These are phyloP conservation scores for Zaprionus davidi DNA, from an alignment of 1,140 invertebrate genomes.

Conservation along the genomic window DNA sequence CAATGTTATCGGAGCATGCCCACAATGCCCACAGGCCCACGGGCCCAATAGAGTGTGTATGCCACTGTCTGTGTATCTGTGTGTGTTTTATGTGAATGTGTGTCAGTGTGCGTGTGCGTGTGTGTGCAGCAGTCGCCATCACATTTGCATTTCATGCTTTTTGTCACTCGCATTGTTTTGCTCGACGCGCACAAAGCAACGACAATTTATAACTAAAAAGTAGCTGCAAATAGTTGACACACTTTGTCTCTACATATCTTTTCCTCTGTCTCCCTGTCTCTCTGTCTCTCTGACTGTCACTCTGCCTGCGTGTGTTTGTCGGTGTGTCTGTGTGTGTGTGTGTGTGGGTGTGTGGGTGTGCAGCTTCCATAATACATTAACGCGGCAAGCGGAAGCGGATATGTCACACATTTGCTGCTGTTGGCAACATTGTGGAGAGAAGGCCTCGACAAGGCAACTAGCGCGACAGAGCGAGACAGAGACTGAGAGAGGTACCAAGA, in stretches of 20 bases:
- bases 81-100: neutral
- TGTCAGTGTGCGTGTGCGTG: neutral
- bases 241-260: conserved; percentile 19
- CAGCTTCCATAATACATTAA: conserved; percentile 63
- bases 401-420: conserved; percentile 80
- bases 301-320: conserved; percentile 7
- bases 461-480: neutral
- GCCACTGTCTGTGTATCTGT: neutral
- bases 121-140: conserved; percentile 16
- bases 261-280: neutral
- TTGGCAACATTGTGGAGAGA: conserved; percentile 67
- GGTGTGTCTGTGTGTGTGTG: conserved; percentile 12
- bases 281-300: neutral
- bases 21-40: conserved; percentile 10
- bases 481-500: neutral
- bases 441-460: conserved; percentile 13
- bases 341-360: conserved; percentile 24
- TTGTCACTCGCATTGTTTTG: conserved; percentile 48
- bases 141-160: conserved; percentile 46
- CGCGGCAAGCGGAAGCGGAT: conserved; percentile 73
- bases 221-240: conserved; percentile 49
- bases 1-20: conserved; percentile 51
- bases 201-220: conserved; percentile 63
- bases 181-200: conserved; percentile 40
- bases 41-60: conserved; percentile 12